Evolutionary conservation across 1,140 invertebrate genomes (phyloP), one percentile per base, ranked within the genome.

Genomic region (Drosophila pandora): DNA sequence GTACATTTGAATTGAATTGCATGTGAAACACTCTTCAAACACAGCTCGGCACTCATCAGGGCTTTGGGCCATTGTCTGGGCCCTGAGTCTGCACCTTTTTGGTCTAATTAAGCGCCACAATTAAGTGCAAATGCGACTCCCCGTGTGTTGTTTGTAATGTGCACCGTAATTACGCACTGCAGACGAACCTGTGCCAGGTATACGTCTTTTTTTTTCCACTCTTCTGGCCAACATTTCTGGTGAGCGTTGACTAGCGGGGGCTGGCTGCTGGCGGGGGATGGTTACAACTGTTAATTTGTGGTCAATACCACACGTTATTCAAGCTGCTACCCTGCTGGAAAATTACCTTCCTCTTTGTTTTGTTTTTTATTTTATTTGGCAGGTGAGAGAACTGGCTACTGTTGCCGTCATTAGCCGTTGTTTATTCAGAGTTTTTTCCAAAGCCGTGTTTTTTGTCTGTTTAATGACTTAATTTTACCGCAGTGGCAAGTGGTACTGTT

Each of bases 31-130:
- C 56, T 58, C 53, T 55, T 54, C 32, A 73, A 56, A 74, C 70
- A 64, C 5, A 58, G 55, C 69, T 56, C 69, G 34, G 55, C 50
- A 41, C 70, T 49, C 58, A 55, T 37, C 47, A 23, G 34, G 52
- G 82, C 82, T 75, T 30, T 75, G 74, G 78, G 82, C 74, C 78
- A 78, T 85, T 85, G 67, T 69, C 63, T 69, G 67, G 60, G 52
- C 45, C 71, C 37, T 39, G 50, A 65, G 41, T 74, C 45, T 75
- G 74, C 83, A 87, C 83, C 82, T 87, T 87, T 87, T 87, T 82
- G 82, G 83, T 87, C 82, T 87, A 87, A 87, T 87, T 87, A 87
- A 87, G 83, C 74, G 83, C 78, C 82, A 85, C 82, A 85, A 85
- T 85, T 88, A 85, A 87, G 78, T 88, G 83, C 82, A 85, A 87